Evolutionary conservation across 1,140 invertebrate species (phyloP), one percentile per base, ranked within the genome.

Genomic region (Euwallacea similis): DNA sequence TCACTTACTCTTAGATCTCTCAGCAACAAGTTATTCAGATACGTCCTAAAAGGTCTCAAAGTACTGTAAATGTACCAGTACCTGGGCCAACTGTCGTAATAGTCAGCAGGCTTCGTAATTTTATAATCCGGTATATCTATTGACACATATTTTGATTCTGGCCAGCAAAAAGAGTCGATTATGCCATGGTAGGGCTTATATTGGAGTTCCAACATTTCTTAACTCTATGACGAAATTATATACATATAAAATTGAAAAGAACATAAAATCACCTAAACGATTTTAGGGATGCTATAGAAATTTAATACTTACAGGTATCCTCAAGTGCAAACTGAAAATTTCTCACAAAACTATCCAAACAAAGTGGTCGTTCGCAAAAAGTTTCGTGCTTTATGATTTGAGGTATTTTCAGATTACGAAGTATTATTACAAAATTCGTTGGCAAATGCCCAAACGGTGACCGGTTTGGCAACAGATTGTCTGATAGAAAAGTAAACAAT

Each of bases 51-150:
- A 7, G 71, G 56, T 21, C 54, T 71, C 10, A 75, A 47, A 0
- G 74, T 71, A 8, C 58, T 63, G 21, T 71, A 73, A 54, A 75
- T 75, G 10, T 63, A 55, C 44, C 69, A 75, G 69, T 73, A 75
- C 6, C 41, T 21, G 6, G 74, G 71, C 74, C 74, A 75, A 9
- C 59, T 66, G 7, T 47, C 71, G 47, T 75, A 75, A 69, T 75
- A 75, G 46, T 75, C 74, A n/a, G 64, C 41, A 65, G 74, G 74
- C 61, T 65, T 75, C 6, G 63, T 72, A 2, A 75, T 54, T 71
- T 43, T 71, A 44, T 75, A 75, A 42, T 73, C 67, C n/a, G 74
- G 74, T 46, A 75, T 73, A 62, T 75, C 74, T 0, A 75, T 59
- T 10, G 74, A 53, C 11, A 75, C 71, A 33, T 75, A 75, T 60